These are phyloP conservation scores for Myiotriccus ornatus DNA, from an alignment of 2,797 vertebrate species.

Conservation along the genomic window DNA sequence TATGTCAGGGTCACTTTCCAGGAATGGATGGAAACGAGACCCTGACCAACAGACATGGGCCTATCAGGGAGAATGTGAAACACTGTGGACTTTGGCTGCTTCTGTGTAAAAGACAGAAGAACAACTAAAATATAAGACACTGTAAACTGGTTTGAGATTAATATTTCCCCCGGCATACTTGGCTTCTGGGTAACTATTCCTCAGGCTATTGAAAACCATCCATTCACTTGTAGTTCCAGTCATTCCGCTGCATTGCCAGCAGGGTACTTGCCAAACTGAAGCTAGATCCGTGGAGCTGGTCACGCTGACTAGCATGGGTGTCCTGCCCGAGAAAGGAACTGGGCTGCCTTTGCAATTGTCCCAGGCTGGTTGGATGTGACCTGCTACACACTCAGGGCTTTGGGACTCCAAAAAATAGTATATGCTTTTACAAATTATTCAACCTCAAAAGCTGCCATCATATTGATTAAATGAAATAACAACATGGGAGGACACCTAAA, in stretches of 20 bases:
- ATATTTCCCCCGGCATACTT: not conserved
- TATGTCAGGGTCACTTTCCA: not conserved
- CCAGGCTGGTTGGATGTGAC: accelerated
- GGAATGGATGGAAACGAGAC: not conserved
- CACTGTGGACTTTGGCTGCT: not conserved
- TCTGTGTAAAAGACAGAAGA: not conserved
- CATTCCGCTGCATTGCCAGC: not conserved
- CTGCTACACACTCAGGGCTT: not conserved
- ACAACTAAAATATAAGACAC: not conserved
- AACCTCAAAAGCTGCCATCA: not conserved
- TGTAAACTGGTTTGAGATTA: not conserved
- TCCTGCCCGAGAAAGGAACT: not conserved
- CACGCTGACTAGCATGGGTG: not conserved
- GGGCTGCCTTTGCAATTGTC: not conserved
- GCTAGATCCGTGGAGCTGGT: not conserved
- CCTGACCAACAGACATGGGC: not conserved
- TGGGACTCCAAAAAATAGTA: not conserved
- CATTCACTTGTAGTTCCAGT: not conserved
- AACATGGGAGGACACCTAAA: not conserved
- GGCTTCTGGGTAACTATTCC: not conserved
- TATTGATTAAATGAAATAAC: not conserved
- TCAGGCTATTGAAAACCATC: not conserved
- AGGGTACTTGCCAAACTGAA: not conserved
- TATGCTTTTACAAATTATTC: not conserved
- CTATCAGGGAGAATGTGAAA: not conserved